These are phyloP conservation scores for Nemotelus nigrinus DNA, from an alignment of 2,888 invertebrate species.

Conservation along the genomic window DNA sequence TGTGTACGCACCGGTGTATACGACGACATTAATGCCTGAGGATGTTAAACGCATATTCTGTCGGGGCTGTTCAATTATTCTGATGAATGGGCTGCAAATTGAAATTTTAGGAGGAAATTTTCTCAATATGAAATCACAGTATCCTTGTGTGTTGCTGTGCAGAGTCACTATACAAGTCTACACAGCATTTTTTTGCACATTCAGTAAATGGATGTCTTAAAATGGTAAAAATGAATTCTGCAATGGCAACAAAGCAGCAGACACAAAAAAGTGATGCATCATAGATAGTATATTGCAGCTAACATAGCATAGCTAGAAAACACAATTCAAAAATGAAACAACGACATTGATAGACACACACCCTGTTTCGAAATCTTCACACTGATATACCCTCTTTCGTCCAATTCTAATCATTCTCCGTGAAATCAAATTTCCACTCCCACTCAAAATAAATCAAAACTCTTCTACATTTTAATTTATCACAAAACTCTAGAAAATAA, in stretches of 20 bases:
- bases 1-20: constrained; percentile 42
- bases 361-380: constrained; percentile 1
- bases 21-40: constrained; percentile 48
- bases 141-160: neutral
- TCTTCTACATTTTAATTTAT: constrained; percentile 45
- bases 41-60: constrained; percentile 50
- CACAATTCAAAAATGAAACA: no score
- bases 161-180: no score
- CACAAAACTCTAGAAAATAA: constrained; percentile 27
- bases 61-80: constrained; percentile 55
- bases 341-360: neutral
- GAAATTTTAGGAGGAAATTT: constrained; percentile 45
- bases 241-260: no score
- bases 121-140: constrained; percentile 43
- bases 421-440: constrained; percentile 22
- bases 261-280: no score
- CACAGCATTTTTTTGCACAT: no score
- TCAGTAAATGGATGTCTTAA: no score
- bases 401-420: constrained; percentile 4
- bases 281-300: no score
- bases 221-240: no score
- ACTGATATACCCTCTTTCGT: neutral
- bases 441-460: constrained; percentile 37
- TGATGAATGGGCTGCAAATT: constrained; percentile 55
- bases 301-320: no score